Evolutionary conservation across 2,113 vertebrate genomes (phyloP), one percentile per base, ranked within the genome.

Genomic region (Cairina moschata): DNA sequence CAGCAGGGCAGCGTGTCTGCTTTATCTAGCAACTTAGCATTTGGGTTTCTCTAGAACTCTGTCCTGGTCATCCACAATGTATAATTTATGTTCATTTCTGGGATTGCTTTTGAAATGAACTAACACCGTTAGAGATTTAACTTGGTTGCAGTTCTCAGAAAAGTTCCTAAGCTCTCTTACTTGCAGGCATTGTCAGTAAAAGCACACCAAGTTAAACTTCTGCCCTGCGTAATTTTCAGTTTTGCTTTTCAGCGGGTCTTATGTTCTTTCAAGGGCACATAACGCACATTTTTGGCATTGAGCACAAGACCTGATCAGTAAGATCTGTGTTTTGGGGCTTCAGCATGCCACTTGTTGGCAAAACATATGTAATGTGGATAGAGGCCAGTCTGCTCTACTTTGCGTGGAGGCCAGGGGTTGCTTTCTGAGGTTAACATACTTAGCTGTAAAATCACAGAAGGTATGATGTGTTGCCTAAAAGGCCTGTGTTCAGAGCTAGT

Each of bases 81-180:
- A 17, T 59, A 76, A 69, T 20, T 31, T 55, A 4, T 0, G 0
- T 54, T 48, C 0, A 4, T 46, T 65, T 83, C 20, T 62, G 77
- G 59, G 26, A 16, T 78, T 73, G 6, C 22, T 55, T 77, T 83
- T 58, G 21, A 26, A 21, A 48, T 60, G 15, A 2, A 17, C 17
- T 69, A 28, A 38, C 14, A 32, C 15, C 6, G 8, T 0, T 0
- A 34, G 31, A 67, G 48, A 54, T 8, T 44, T 44, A 68, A 38
- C 15, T 75, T 1, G 0, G 10, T 9, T 20, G 4, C 2, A 12
- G 23, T 56, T 73, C 31, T 67, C 22, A 67, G 21, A 21, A 4
- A 63, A 68, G 48, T 65, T 79, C 40, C 10, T 75, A 6, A 75
- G 74, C 17, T 5, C 13, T 54, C 4, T 42, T 63, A 31, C 46